phyloP scores from a whole-genome alignment of 2,113 vertebrate species.

The Cricetomys ansorgei region DNA sequence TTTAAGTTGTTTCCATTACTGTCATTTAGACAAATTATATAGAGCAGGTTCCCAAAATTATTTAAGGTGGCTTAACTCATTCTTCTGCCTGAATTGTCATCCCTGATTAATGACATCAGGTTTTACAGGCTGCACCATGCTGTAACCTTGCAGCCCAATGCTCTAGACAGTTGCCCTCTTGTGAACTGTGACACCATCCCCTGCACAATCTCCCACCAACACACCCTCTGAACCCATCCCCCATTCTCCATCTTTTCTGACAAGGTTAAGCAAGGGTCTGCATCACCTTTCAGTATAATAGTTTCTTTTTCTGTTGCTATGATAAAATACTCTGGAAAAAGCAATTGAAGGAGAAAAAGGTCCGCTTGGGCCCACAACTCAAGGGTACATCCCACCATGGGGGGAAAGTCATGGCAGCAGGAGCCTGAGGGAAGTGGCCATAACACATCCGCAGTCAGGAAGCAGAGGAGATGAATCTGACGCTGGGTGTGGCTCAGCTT shows the following conservation, averaged over 20 bases:
- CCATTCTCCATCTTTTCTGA: background rate
- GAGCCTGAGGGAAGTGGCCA: too few species aligned
- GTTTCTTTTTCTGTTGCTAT: background rate
- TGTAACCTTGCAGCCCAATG: background rate
- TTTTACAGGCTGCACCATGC: background rate
- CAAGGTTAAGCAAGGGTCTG: background rate
- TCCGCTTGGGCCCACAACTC: too few species aligned
- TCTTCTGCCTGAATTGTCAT: background rate
- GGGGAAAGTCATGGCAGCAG: background rate
- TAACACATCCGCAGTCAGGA: too few species aligned
- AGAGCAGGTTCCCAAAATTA: background rate
- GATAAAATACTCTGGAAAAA: background rate
- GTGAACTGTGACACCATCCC: background rate
- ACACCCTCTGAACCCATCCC: background rate
- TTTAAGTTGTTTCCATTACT: constrained; percentile 38
- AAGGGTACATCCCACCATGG: background rate
- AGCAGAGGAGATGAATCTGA: too few species aligned
- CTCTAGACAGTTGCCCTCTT: background rate
- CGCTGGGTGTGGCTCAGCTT: accelerated
- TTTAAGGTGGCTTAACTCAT: background rate
- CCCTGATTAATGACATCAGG: background rate
- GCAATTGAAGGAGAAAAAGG: background rate
- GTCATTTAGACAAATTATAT: background rate
- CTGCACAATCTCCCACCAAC: background rate
- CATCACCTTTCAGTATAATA: background rate